phyloP scores from a whole-genome alignment of 1,140 invertebrate species.

The Megathymus violae region DNA sequence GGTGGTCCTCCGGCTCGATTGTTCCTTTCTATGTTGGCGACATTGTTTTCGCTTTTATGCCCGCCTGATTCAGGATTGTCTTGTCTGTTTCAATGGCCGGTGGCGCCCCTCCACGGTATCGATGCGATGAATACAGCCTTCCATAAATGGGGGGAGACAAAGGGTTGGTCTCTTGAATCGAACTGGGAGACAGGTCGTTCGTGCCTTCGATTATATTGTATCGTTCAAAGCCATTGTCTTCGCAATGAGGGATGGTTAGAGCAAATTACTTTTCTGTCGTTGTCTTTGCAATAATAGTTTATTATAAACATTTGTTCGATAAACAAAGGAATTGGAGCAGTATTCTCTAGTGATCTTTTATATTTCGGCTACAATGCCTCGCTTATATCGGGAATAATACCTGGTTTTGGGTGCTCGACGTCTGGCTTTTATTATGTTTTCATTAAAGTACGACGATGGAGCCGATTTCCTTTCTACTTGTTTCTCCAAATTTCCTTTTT shows the following conservation, averaged over 20 bases:
- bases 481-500: slow-evolving; percentile 19
- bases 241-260: slow-evolving; percentile 77
- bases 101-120: slow-evolving; percentile 80
- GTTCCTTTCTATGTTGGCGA: slow-evolving; percentile 83
- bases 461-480: slow-evolving; percentile 29
- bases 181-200: slow-evolving; percentile 77
- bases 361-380: slow-evolving; percentile 33
- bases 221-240: slow-evolving; percentile 76
- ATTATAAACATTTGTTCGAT: slow-evolving; percentile 33
- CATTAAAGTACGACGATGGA: slow-evolving; percentile 25
- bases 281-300: slow-evolving; percentile 57
- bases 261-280: slow-evolving; percentile 82
- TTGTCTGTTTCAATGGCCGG: slow-evolving; percentile 82
- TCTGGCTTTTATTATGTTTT: slow-evolving; percentile 25
- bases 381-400: slow-evolving; percentile 34
- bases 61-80: slow-evolving; percentile 84
- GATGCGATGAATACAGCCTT: slow-evolving; percentile 74
- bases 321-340: slow-evolving; percentile 19
- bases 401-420: slow-evolving; percentile 25
- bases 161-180: slow-evolving; percentile 81
- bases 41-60: slow-evolving; percentile 84
- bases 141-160: slow-evolving; percentile 80
- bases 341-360: slow-evolving; percentile 35
- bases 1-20: slow-evolving; percentile 78
- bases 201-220: slow-evolving; percentile 80